phyloP scores from a whole-genome alignment of 2,113 vertebrate species.

The Catharus fuscescens region DNA sequence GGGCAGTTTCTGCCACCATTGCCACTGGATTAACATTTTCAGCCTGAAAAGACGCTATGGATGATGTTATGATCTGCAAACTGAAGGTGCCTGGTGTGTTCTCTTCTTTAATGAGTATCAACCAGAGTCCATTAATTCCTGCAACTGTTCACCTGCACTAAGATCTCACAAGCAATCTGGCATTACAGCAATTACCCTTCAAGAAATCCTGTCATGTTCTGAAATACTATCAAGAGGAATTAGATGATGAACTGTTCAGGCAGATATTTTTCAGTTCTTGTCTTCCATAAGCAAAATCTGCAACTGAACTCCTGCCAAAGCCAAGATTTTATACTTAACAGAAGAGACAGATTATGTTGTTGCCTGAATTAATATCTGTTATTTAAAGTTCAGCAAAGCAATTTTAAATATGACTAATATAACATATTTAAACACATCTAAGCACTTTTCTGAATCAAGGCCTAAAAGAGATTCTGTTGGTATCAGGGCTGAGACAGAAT shows the following conservation, averaged over 20 bases:
- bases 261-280: neutral
- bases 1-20: neutral
- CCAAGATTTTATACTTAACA: conserved; percentile 9
- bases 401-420: neutral
- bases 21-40: neutral
- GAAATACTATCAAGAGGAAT: conserved; percentile 4
- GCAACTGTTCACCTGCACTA: neutral
- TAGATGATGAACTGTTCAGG: conserved; percentile 4
- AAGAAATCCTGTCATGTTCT: neutral
- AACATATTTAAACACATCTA: neutral
- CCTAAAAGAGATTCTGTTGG: neutral
- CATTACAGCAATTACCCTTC: neutral
- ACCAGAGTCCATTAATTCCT: neutral
- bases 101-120: neutral
- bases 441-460: neutral
- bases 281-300: conserved; percentile 13
- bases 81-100: neutral
- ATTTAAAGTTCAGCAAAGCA: conserved; percentile 12
- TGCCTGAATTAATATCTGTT: neutral
- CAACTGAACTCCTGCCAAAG: conserved; percentile 12
- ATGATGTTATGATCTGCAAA: neutral
- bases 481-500: neutral
- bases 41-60: neutral
- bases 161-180: neutral
- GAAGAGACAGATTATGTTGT: neutral